A percentile compares a stretch with the other conserved stretches of the same genome.
These are phyloP conservation scores for Heterohyrax brucei DNA, from an alignment of 2,797 vertebrate species.

Conservation along the genomic window DNA sequence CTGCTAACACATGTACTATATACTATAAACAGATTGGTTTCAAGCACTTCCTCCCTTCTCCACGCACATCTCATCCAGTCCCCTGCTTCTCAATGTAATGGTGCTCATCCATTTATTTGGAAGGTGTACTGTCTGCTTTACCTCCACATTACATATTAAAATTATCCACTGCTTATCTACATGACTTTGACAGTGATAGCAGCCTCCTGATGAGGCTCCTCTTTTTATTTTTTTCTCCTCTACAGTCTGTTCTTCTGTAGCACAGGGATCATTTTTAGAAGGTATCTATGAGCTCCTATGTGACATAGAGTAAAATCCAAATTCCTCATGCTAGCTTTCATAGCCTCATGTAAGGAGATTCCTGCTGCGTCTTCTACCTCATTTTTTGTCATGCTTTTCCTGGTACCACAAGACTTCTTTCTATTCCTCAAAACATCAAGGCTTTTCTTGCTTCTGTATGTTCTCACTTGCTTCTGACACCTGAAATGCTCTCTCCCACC, in stretches of 20 bases:
- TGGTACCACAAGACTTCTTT: background rate
- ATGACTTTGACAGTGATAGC: background rate
- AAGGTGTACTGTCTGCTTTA: background rate
- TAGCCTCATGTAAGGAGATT: background rate
- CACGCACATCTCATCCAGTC: background rate
- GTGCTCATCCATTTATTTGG: background rate
- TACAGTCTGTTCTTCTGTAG: background rate
- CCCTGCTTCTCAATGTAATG: background rate
- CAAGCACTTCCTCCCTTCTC: fast-evolving
- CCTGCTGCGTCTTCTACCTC: background rate
- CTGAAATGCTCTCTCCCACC: background rate
- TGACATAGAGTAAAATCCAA: constrained; percentile 4
- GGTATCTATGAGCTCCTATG: background rate
- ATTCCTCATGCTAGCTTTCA: background rate
- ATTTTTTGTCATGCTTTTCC: background rate
- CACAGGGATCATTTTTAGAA: background rate
- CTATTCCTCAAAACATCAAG: background rate
- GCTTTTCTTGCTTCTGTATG: background rate
- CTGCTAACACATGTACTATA: background rate
- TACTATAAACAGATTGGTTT: background rate
- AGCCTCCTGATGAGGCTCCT: background rate
- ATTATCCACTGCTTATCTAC: background rate
- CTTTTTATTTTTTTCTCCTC: background rate
- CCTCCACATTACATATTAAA: background rate
- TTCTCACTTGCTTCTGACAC: background rate